Evolutionary conservation across 2,113 vertebrate genomes (phyloP).

Genomic region (Dolichallabes microphthalmus): DNA sequence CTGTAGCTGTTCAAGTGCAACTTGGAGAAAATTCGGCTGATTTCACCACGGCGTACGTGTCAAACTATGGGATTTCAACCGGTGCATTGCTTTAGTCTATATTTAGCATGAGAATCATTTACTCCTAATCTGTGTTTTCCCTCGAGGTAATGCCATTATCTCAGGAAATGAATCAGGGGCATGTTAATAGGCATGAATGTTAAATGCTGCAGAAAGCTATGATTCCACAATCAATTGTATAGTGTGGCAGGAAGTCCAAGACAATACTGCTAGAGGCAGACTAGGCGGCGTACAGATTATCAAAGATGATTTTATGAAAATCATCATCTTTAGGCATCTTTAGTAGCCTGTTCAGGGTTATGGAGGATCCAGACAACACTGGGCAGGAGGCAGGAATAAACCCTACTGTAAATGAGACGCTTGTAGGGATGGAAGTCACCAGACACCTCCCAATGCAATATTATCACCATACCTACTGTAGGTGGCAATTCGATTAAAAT

Average conservation of each 20-base stretch:
- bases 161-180: conserved; percentile 26
- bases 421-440: too few species aligned
- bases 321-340: background rate
- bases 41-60: background rate
- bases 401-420: background rate
- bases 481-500: too few species aligned
- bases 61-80: background rate
- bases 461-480: too few species aligned
- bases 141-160: conserved; percentile 35
- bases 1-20: conserved; percentile 30
- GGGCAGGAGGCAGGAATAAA: background rate
- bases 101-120: conserved; percentile 40
- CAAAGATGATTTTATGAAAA: background rate
- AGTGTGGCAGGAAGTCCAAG: background rate
- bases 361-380: background rate
- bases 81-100: background rate
- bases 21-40: background rate
- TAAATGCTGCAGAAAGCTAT: conserved; percentile 28
- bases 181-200: conserved; percentile 32
- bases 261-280: background rate
- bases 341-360: background rate
- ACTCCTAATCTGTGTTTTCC: conserved; percentile 30
- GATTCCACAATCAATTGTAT: background rate
- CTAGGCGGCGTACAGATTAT: background rate
- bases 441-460: too few species aligned